phyloP scores from a whole-genome alignment of 1,140 invertebrate species.

The Bemisia tabaci region DNA sequence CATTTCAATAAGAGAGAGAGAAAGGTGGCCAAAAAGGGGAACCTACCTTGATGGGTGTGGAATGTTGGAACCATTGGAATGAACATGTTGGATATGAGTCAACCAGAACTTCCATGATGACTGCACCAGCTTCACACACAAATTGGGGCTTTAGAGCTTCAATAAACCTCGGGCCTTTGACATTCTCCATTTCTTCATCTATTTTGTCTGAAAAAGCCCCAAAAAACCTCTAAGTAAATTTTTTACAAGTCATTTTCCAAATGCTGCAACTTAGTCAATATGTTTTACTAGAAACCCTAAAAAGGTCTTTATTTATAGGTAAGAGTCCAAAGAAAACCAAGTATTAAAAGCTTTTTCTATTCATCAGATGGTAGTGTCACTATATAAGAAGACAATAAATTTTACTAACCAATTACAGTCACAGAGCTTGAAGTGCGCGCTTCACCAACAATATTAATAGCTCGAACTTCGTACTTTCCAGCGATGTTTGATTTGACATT shows the following conservation, averaged over 20 bases:
- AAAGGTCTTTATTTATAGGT: too few species aligned
- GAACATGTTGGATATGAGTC: constrained; percentile 61
- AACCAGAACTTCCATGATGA: constrained; percentile 61
- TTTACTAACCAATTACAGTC: constrained; percentile 35
- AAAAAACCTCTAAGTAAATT: neutral
- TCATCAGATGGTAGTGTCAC: too few species aligned
- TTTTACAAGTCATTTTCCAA: neutral
- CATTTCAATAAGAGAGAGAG: too few species aligned
- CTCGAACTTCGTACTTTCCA: constrained; percentile 72
- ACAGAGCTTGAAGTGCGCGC: constrained; percentile 64
- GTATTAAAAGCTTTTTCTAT: too few species aligned
- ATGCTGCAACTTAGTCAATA: neutral
- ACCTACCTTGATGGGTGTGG: constrained; percentile 35
- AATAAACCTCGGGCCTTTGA: constrained; percentile 57
- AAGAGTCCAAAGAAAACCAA: too few species aligned
- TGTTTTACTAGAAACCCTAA: too few species aligned
- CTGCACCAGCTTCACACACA: constrained; percentile 56
- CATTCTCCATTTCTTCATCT: constrained; percentile 39
- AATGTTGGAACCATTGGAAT: constrained; percentile 73
- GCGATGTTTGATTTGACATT: constrained; percentile 55
- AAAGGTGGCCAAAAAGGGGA: too few species aligned
- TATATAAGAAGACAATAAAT: too few species aligned
- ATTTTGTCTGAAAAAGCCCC: constrained; percentile 31
- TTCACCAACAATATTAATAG: constrained; percentile 58
- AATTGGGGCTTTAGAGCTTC: constrained; percentile 53